Base-by-base conservation (phyloP, 1,140 invertebrate genomes). In the Ctenoplectra terminalis region DNA sequence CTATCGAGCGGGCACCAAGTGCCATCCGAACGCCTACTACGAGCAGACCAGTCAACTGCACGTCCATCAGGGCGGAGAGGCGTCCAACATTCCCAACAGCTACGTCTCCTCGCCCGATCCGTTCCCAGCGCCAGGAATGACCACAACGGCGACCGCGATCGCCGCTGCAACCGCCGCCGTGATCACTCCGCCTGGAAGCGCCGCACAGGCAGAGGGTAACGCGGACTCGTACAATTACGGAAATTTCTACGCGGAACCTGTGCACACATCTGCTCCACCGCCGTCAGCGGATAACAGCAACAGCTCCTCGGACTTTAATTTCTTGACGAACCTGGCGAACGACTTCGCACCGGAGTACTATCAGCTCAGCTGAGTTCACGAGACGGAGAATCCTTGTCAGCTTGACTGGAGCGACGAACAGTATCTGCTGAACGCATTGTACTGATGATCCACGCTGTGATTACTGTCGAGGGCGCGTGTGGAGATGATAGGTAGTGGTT, bases 261-360 rank as follows among this genome's bases (percentile, higher is more conserved):
- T 92, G n/a, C 95, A 96, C 79, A 94, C 94, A 8, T 93, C 95
- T 26, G 92, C 93, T 23, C 90, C 92, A 60, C 90, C 94, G 61
- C 93, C 95, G 37, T 95, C 90, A 93, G 95, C 93, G n/a, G 97
- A 98, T 84, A 97, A 97, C 92, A 97, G 96, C 85, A 98, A 98
- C 90, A 97, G 97, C 89, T 98, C 97, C 1, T 98, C 97, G 13
- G 98, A 98, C 90, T 98, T 98, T 92, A 98, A 98, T 92, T 98
- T 98, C 89, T 95, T 98, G 56, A 98, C 97, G 89, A 98, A 97
- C 90, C 94, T 98, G 87, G 97, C 97, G 71, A 98, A 98, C 92
- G 97, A 98, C 89, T 98, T 98, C 91, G 97, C 97, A 1, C 97
- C 97, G 0, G 98, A 98, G 92, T 98, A 98, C 91, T 98, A 98